Conservation (phyloP, 2,888 invertebrate species). For the Nemurella pictetii region DNA sequence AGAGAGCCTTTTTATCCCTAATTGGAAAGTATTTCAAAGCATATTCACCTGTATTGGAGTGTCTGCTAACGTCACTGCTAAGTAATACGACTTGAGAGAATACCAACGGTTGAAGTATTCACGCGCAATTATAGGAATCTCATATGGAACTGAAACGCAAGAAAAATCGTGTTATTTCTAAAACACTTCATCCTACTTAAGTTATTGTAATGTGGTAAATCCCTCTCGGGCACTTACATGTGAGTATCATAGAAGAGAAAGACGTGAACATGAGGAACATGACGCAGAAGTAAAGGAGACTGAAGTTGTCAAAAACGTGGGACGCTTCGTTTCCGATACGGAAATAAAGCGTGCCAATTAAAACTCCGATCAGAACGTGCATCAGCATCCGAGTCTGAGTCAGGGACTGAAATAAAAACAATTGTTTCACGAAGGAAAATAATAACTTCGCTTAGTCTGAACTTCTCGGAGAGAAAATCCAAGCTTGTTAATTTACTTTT, state of each 20-base stretch:
- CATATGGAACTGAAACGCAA: constrained; percentile 70
- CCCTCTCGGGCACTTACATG: constrained; percentile 73
- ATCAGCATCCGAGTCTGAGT: constrained; percentile 77
- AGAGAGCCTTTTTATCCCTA: too few relatives aligned
- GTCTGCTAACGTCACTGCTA: constrained; percentile 77
- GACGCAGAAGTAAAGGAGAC: constrained; percentile 86
- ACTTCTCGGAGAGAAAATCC: too few relatives aligned
- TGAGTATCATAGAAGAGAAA: constrained; percentile 85
- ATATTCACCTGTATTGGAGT: constrained; percentile 71
- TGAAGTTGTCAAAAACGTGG: constrained; percentile 81
- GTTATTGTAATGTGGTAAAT: not conserved
- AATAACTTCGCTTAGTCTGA: too few relatives aligned
- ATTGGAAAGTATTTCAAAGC: too few relatives aligned
- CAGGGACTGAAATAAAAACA: constrained; percentile 59
- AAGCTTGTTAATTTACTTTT: too few relatives aligned
- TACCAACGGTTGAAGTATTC: constrained; percentile 93
- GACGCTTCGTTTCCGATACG: constrained; percentile 85
- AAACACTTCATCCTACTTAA: not conserved
- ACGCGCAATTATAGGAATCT: constrained; percentile 75
- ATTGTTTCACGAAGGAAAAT: too few relatives aligned
- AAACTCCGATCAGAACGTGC: constrained; percentile 76
- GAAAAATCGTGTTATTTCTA: constrained; percentile 6
- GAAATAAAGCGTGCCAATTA: constrained; percentile 81
- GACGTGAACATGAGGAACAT: constrained; percentile 95
- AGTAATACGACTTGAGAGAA: constrained; percentile 78